These are phyloP conservation scores for Metopia argyrocephala DNA, from an alignment of 2,888 invertebrate species.

Conservation along the genomic window DNA sequence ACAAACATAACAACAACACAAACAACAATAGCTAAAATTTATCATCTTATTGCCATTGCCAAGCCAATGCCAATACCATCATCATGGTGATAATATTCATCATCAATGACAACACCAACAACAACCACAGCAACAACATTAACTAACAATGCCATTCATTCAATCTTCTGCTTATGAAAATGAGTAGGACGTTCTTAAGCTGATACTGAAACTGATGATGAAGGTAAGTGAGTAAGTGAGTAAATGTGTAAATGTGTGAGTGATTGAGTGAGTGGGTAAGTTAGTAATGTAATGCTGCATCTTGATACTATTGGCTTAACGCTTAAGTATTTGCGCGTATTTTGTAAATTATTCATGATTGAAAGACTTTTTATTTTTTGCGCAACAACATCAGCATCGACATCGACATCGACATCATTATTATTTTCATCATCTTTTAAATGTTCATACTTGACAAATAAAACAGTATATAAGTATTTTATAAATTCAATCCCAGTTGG, in stretches of 20 bases:
- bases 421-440: slow-evolving; percentile 49
- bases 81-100: slow-evolving; percentile 39
- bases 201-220: slow-evolving; percentile 27
- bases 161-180: slow-evolving; percentile 30
- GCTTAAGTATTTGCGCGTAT: slow-evolving; percentile 60
- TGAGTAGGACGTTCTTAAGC: neutral
- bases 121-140: slow-evolving; percentile 28
- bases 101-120: slow-evolving; percentile 55
- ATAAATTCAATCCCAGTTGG: too few species aligned
- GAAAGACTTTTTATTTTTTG: slow-evolving; percentile 54
- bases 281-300: slow-evolving; percentile 58
- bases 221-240: too few species aligned
- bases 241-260: too few species aligned
- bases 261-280: too few species aligned
- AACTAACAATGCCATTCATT: neutral
- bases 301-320: slow-evolving; percentile 62
- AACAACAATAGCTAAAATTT: slow-evolving; percentile 7
- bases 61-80: slow-evolving; percentile 62
- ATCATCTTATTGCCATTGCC: slow-evolving; percentile 47
- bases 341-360: slow-evolving; percentile 57
- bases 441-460: slow-evolving; percentile 44
- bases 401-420: slow-evolving; percentile 41
- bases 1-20: neutral
- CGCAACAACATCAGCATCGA: slow-evolving; percentile 40
- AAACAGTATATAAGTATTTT: too few species aligned